Conservation (phyloP, 2,113 vertebrate genomes). For the Pseudonaja textilis region DNA sequence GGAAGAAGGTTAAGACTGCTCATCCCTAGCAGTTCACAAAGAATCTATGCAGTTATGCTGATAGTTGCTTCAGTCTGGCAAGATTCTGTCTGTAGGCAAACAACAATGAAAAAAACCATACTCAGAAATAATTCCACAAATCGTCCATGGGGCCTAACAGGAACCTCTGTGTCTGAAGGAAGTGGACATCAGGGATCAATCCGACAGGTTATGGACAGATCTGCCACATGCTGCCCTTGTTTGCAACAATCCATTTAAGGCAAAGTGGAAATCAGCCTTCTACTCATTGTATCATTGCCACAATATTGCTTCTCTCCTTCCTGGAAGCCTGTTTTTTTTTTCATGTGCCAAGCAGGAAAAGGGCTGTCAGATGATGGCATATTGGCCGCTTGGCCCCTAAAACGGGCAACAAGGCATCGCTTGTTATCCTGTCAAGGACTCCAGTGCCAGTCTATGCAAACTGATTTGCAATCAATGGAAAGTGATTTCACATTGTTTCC, state of each 20-base stretch:
- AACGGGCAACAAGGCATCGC: conserved; percentile 57
- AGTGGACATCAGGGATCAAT: neutral
- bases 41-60: neutral
- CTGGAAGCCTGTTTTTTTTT: neutral
- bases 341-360: neutral
- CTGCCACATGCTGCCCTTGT: conserved; percentile 4
- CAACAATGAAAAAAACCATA: neutral
- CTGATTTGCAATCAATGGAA: conserved; percentile 78
- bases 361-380: conserved; percentile 29
- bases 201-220: neutral
- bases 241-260: neutral
- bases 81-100: neutral
- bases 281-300: neutral
- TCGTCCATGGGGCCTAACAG: too few species aligned
- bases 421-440: conserved; percentile 58
- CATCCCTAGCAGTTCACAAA: neutral
- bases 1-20: neutral
- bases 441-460: conserved; percentile 65
- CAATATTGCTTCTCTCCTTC: neutral
- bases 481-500: conserved; percentile 82
- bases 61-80: neutral
- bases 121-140: neutral
- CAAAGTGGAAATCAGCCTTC: neutral
- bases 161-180: neutral
- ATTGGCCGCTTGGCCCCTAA: conserved; percentile 28